Evolutionary conservation across 1,140 invertebrate species (phyloP).

Genomic region (Listronotus bonariensis): DNA sequence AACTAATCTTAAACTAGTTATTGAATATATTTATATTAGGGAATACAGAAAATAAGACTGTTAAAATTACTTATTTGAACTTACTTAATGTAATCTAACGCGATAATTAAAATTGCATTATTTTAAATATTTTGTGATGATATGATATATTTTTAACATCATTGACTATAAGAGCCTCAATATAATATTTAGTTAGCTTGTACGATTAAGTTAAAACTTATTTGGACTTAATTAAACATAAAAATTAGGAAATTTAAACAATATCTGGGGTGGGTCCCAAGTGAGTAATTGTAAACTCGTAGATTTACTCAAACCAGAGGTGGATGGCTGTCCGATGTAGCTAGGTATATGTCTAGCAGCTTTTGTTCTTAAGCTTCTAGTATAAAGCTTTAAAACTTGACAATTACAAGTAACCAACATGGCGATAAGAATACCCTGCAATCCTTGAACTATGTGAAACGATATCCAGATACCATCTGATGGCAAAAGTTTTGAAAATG

Average conservation of each 20-base stretch:
- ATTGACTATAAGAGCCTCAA: too few species aligned
- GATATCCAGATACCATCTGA: conserved; percentile 56
- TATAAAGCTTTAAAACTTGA: conserved; percentile 56
- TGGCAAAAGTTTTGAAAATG: conserved; percentile 46
- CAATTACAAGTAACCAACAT: conserved; percentile 70
- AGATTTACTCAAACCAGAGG: conserved; percentile 44
- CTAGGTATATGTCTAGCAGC: conserved; percentile 37
- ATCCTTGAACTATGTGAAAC: conserved; percentile 58
- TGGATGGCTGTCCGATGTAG: conserved; percentile 35
- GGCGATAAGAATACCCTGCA: conserved; percentile 66
- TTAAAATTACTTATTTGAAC: too few species aligned
- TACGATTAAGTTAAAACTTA: too few species aligned
- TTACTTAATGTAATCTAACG: too few species aligned
- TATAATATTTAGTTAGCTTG: too few species aligned
- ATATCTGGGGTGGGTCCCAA: conserved; percentile 53
- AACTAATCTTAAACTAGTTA: too few species aligned
- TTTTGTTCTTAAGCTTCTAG: conserved; percentile 46
- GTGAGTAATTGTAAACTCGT: conserved; percentile 53
- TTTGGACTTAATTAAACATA: too few species aligned
- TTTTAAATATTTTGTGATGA: too few species aligned
- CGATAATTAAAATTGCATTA: too few species aligned
- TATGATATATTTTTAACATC: too few species aligned
- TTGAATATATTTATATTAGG: too few species aligned
- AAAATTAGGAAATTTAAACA: conserved; percentile 38
- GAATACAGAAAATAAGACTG: too few species aligned